These are phyloP conservation scores for Thryonomys swinderianus DNA, from an alignment of 2,113 vertebrate species.

Conservation along the genomic window DNA sequence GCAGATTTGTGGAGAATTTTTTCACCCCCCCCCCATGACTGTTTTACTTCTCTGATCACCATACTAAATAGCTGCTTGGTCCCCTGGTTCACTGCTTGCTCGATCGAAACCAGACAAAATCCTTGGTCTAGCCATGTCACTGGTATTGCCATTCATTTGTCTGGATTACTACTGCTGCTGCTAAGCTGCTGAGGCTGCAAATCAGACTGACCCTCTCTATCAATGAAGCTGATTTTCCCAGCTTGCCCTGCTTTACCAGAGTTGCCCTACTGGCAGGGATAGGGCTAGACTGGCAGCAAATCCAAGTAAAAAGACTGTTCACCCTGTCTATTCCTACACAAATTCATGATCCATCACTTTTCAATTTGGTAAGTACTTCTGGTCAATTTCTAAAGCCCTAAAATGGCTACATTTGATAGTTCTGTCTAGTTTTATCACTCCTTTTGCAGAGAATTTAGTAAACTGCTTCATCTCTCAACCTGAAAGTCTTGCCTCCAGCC, in stretches of 20 bases:
- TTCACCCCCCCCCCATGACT: background rate
- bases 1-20: background rate
- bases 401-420: background rate
- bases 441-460: background rate
- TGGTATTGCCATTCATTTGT: background rate
- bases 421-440: background rate
- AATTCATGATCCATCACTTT: background rate
- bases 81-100: background rate
- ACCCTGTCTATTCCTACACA: background rate
- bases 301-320: background rate
- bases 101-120: background rate
- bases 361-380: background rate
- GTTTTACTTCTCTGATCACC: background rate
- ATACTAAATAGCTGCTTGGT: background rate
- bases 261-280: background rate
- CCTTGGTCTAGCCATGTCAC: background rate
- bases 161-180: background rate
- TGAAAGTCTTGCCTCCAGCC: background rate
- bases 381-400: constrained; percentile 1
- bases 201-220: background rate
- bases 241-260: background rate
- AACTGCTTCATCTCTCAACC: background rate
- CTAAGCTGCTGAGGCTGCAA: background rate
- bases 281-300: background rate
- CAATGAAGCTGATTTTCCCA: background rate